phyloP scores from a whole-genome alignment of 2,797 vertebrate genomes.

The Parauchenoglanis punctatus region DNA sequence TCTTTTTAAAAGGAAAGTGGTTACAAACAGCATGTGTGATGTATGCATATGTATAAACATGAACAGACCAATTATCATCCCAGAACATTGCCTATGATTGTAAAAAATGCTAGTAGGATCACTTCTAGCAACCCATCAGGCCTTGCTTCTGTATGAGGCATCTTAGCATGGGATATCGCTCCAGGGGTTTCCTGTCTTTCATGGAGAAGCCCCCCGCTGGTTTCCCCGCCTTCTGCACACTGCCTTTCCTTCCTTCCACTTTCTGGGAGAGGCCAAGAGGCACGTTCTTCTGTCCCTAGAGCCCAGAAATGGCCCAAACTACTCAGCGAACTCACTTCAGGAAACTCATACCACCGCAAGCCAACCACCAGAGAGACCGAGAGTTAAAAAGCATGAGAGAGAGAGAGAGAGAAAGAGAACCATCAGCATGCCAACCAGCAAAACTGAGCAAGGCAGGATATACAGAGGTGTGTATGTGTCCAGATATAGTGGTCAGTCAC shows the following conservation, averaged over 20 bases:
- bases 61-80: conserved; percentile 3
- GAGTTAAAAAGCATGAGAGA: background rate
- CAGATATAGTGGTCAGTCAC: background rate
- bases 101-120: conserved; percentile 2
- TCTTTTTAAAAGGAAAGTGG: background rate
- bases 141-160: conserved; percentile 40
- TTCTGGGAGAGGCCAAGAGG: conserved; percentile 26
- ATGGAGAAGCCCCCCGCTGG: conserved; percentile 29
- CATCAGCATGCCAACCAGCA: background rate
- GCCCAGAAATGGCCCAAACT: background rate
- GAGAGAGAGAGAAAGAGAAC: background rate
- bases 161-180: conserved; percentile 43
- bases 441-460: background rate
- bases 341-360: background rate
- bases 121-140: conserved; percentile 32
- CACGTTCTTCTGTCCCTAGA: conserved; percentile 9
- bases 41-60: background rate
- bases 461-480: background rate
- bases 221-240: conserved; percentile 29
- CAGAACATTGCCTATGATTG: conserved; percentile 18
- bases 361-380: background rate
- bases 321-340: background rate
- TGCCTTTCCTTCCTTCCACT: conserved; percentile 40
- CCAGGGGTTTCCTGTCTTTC: conserved; percentile 51
- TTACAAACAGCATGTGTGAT: background rate